phyloP scores from a whole-genome alignment of 2,888 invertebrate genomes.

The Sesia bembeciformis region DNA sequence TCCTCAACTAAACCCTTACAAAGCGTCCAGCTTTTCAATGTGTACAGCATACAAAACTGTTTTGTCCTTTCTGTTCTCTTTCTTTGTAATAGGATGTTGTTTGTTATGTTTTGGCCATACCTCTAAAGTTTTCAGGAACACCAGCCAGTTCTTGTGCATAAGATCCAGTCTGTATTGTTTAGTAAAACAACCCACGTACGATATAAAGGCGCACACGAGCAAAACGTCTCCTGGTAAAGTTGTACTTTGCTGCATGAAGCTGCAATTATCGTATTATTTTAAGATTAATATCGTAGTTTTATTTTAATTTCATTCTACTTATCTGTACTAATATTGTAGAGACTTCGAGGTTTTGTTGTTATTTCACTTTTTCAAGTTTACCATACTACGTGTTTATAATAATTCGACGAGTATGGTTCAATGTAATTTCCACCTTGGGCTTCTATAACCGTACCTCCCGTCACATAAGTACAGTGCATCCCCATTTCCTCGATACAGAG shows the following conservation, averaged over 20 bases:
- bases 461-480: no score
- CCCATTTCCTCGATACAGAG: no score
- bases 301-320: neutral
- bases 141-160: constrained; percentile 90
- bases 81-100: neutral
- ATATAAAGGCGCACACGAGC: constrained; percentile 95
- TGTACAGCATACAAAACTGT: no score
- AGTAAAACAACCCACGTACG: constrained; percentile 97
- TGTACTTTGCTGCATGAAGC: constrained; percentile 89
- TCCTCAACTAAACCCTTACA: no score
- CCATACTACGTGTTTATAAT: no score
- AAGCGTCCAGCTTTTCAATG: no score
- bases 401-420: no score
- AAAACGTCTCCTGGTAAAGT: constrained; percentile 96
- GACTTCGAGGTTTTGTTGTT: neutral
- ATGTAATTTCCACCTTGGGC: no score
- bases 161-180: constrained; percentile 93
- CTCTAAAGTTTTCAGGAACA: constrained; percentile 86
- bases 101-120: constrained; percentile 33
- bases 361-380: no score
- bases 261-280: constrained; percentile 34
- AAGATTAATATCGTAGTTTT: neutral
- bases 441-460: no score
- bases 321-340: neutral
- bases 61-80: no score